Conservation (phyloP, 2,888 invertebrate species). For the Hyles lineata region DNA sequence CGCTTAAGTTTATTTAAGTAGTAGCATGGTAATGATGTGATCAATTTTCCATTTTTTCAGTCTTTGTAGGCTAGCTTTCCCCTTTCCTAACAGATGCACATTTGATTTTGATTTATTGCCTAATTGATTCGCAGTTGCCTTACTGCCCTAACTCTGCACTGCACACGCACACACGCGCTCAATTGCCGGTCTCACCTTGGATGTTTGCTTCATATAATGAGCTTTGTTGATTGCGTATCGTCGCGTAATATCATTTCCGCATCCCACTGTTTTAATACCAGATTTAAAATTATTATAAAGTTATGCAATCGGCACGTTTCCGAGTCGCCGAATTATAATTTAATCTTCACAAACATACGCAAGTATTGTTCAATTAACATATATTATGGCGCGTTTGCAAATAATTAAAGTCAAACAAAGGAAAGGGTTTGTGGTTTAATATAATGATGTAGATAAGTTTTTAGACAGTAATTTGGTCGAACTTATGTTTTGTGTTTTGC, state of each 20-base stretch:
- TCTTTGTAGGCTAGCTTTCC: too few relatives aligned
- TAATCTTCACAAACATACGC: constrained; percentile 18
- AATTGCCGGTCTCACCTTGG: constrained; percentile 34
- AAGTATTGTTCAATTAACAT: constrained; percentile 17
- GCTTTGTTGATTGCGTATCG: constrained; percentile 41
- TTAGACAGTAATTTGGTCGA: background rate
- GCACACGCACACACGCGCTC: constrained; percentile 6
- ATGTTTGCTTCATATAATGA: constrained; percentile 44
- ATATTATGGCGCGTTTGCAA: background rate
- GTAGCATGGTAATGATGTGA: too few relatives aligned
- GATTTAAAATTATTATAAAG: constrained; percentile 12
- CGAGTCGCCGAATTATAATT: constrained; percentile 6
- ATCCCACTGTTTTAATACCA: constrained; percentile 6
- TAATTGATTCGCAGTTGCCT: too few relatives aligned
- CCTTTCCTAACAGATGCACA: too few relatives aligned
- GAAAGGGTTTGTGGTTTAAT: background rate
- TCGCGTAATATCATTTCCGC: constrained; percentile 35
- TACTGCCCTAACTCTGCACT: background rate
- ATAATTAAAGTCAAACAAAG: background rate
- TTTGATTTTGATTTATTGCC: background rate
- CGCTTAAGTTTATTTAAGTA: too few relatives aligned
- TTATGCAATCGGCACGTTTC: constrained; percentile 5
- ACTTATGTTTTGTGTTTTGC: background rate
- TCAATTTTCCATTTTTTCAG: too few relatives aligned
- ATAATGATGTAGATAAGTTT: background rate